These are phyloP conservation scores for Scaptodrosophila latifasciaeformis DNA, from an alignment of 2,888 invertebrate species.

Conservation along the genomic window DNA sequence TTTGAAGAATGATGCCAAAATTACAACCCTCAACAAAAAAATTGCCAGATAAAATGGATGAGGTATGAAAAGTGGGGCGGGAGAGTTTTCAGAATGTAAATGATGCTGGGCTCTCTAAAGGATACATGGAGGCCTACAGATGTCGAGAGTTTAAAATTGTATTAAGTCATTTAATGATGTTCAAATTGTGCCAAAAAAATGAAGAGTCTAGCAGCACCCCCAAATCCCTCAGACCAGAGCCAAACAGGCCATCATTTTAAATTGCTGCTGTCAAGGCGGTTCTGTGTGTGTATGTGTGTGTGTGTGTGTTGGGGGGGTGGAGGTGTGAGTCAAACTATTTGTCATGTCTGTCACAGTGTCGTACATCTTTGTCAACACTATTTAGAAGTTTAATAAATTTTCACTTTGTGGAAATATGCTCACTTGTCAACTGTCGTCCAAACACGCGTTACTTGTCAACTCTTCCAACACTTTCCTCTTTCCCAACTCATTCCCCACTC, in stretches of 20 bases:
- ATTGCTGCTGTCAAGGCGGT: slow-evolving; percentile 56
- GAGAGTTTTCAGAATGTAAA: too few species aligned
- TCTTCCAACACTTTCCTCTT: not conserved
- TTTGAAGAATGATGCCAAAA: slow-evolving; percentile 54
- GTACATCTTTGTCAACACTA: slow-evolving; percentile 72
- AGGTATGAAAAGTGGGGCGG: slow-evolving; percentile 14
- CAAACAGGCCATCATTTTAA: slow-evolving; percentile 45
- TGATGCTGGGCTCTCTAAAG: too few species aligned
- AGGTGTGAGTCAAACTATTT: slow-evolving; percentile 47
- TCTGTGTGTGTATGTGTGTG: slow-evolving; percentile 17
- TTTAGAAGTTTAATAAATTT: slow-evolving; percentile 66
- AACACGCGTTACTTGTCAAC: slow-evolving; percentile 26
- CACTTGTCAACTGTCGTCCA: slow-evolving; percentile 48
- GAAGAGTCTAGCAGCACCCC: slow-evolving; percentile 23
- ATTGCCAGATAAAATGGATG: not conserved
- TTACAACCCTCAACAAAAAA: not conserved
- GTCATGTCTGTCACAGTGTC: slow-evolving; percentile 63
- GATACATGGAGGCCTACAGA: slow-evolving; percentile 35
- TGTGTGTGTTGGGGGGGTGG: slow-evolving; percentile 10
- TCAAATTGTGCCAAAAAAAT: slow-evolving; percentile 55
- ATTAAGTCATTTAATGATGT: slow-evolving; percentile 62
- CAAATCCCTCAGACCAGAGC: slow-evolving; percentile 40
- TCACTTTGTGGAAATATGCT: slow-evolving; percentile 51
- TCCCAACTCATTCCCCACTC: not conserved
- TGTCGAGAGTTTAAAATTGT: slow-evolving; percentile 59